These are phyloP conservation scores for Hippoglossus stenolepis DNA, from an alignment of 2,113 vertebrate species.

Conservation along the genomic window DNA sequence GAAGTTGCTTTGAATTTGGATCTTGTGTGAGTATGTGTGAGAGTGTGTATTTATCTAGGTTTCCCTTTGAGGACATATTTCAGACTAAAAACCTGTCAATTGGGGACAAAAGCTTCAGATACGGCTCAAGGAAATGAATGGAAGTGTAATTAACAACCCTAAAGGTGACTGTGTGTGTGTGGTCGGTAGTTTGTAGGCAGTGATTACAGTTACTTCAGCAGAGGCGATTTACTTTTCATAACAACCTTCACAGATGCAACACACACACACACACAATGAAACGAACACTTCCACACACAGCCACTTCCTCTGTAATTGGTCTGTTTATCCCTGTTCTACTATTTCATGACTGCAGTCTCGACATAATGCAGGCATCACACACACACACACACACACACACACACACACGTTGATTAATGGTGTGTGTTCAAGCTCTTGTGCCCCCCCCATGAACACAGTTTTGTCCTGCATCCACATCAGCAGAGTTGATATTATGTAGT, in stretches of 20 bases:
- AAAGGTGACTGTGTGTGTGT: slow-evolving; percentile 38
- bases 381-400: slow-evolving; percentile 13
- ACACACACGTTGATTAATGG: slow-evolving; percentile 38
- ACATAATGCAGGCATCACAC: slow-evolving; percentile 53
- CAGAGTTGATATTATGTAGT: not conserved
- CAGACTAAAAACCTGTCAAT: not conserved
- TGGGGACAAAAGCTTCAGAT: not conserved
- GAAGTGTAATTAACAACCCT: not conserved
- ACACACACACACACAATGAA: slow-evolving; percentile 19
- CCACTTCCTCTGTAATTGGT: slow-evolving; percentile 76
- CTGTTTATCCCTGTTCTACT: slow-evolving; percentile 66
- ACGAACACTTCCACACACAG: slow-evolving; percentile 40
- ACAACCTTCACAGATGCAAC: slow-evolving; percentile 35
- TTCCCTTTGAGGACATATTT: not conserved
- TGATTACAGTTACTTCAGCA: slow-evolving; percentile 59
- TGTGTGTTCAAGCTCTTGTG: slow-evolving; percentile 29
- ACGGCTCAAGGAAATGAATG: not conserved
- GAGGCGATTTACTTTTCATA: slow-evolving; percentile 63
- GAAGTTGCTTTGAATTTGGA: slow-evolving; percentile 34
- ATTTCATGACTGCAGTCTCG: slow-evolving; percentile 60
- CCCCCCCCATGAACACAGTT: not conserved
- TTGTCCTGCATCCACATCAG: slow-evolving; percentile 7
- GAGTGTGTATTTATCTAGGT: slow-evolving; percentile 12
- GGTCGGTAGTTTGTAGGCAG: slow-evolving; percentile 47
- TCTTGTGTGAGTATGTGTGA: slow-evolving; percentile 18